Base-by-base conservation (phyloP, 2,888 invertebrate genomes). In the Belgica antarctica region DNA sequence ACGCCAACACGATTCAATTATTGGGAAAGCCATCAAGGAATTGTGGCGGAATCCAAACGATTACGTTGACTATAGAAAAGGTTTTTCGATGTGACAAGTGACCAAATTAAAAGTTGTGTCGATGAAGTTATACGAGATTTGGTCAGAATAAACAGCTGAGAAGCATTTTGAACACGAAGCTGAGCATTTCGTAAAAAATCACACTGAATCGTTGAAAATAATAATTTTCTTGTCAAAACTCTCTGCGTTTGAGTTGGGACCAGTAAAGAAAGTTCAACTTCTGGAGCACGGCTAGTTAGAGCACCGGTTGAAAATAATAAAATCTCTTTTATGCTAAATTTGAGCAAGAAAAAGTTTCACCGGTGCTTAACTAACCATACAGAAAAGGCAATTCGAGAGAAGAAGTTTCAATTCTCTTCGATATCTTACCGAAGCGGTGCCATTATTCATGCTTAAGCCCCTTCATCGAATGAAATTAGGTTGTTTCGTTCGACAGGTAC, bases 401-500 rank as follows among this genome's bases (percentile, higher is more conserved):
- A 22, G 22, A 52, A 17, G 19, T 52, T 52, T 52, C 52, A 52
- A 52, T 52, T 52, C 52, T 52, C 22, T 8, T 52, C 52, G 22
- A 31, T 31, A 8, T 7, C 12, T 52, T 52, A 2, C 17, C 19
- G n/a, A 12, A 34, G 34, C 41, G 34, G 12, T 59, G 10, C n/a
- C 27, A 59, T 24, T 27, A 59, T 27, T 24, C 59, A 27, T 59
- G n/a, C 17, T 27, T 10, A 59, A 8, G 27, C 27, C 12, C 27
- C n/a, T 59, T 27, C 27, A 5, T 59, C 59, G 8, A 19, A 59
- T 12, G 19, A 62, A 62, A 62, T 62, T 62, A 62, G 62, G 62
- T 62, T 62, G 62, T 62, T 62, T 62, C 62, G 8, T 31, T 31
- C 34, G 62, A 62, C 62, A 62, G 62, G 31, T 62, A 62, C 61